A percentile compares a stretch with the other conserved stretches of the same genome.
Conservation (phyloP, 2,888 invertebrate genomes). For the Priocnemis perturbator region DNA sequence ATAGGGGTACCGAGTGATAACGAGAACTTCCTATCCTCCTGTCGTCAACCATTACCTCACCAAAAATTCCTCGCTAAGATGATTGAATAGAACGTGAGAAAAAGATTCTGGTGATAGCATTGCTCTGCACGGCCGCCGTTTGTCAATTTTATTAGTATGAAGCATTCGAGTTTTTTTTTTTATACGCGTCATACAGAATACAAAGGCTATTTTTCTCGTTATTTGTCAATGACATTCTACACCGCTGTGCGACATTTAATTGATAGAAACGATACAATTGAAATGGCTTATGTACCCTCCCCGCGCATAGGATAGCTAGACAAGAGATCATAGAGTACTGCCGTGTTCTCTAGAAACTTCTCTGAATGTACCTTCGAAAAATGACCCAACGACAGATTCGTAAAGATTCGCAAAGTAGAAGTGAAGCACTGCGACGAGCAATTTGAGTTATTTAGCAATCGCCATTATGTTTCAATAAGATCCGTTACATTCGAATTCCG, state of each 20-base stretch:
- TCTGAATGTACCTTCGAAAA: constrained; percentile 14
- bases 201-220: constrained; percentile 16
- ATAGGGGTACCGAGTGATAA: background rate
- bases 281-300: constrained; percentile 70
- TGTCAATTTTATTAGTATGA: constrained; percentile 66
- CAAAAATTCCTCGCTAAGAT: no score
- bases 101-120: constrained; percentile 37
- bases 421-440: constrained; percentile 21
- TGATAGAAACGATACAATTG: constrained; percentile 21
- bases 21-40: no score
- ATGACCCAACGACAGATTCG: constrained; percentile 18
- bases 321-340: constrained; percentile 17
- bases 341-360: background rate
- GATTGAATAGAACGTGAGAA: no score
- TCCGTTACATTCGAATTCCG: no score
- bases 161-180: constrained; percentile 39
- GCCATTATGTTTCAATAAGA: constrained; percentile 3
- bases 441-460: constrained; percentile 19
- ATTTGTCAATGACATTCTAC: background rate
- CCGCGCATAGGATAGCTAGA: constrained; percentile 71
- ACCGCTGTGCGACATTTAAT: constrained; percentile 17
- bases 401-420: constrained; percentile 35
- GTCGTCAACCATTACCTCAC: no score
- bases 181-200: constrained; percentile 23
- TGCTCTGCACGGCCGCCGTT: constrained; percentile 54